Base-by-base conservation (phyloP, 2,888 invertebrate genomes). In the Agrochola litura region DNA sequence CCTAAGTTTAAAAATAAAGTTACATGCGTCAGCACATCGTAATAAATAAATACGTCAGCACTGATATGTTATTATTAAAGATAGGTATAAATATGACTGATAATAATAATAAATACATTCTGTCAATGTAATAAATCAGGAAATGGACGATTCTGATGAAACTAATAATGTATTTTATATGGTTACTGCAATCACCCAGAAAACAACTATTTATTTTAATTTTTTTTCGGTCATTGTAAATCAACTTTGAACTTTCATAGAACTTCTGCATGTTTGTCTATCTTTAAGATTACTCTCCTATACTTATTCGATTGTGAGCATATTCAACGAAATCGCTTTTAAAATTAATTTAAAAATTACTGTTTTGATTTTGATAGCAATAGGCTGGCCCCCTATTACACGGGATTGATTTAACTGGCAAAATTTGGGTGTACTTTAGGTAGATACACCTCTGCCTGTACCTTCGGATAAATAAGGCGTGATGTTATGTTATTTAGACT, bases 21-120 rank as follows among this genome's bases (percentile, higher is more conserved):
- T 1, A 78, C n/a, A 16, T 78, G 25, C 79, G 79, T 83, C 69
- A 83, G 49, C 54, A 64, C 8, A 49, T 41, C 37, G 54, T 37
- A 64, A 58, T 75, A 56, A 65, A 81, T 81, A 74, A 54, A 49
- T 60, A 81, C 71, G 71, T 81, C 71, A 81, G n/a, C 6, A 30
- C 37, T 69, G 85, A 75, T 72, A 82, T 19, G 52, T 37, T 30
- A 37, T 67, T 80, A 71, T 68, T 81, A 37, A 37, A 37, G 37
- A 37, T 37, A 37, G 37, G 3, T 37, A 80, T 46, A 65, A 30
- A 43, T 30, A 61, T 46, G 25, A 60, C 22, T n/a, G 61, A 52
- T 6, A 56, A 22, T 60, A 80, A 58, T 74, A 49, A 76, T 83
- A 77, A 77, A 52, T 41, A 69, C 16, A 70, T 49, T 67, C 43